Base-by-base conservation (phyloP, 2,797 vertebrate species). In the Spea hammondii region DNA sequence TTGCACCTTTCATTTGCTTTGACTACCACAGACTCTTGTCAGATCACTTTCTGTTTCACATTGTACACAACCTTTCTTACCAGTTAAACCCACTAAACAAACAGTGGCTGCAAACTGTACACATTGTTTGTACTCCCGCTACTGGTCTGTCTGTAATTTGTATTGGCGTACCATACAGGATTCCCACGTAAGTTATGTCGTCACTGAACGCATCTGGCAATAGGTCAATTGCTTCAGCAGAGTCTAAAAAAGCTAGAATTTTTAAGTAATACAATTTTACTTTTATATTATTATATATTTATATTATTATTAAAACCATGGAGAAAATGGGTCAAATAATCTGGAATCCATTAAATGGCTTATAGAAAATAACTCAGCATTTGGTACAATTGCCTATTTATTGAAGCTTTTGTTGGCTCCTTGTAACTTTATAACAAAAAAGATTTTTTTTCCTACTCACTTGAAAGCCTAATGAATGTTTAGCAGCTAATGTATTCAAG, bases 21-120 rank as follows among this genome's bases (percentile, higher is more conserved):
- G 1, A 8, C 69, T 65, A 47, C 49, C 53, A 59, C 59, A 53
- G 65, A 14, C 12, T 44, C 55, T 32, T 64, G 14, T 46, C 17
- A 9, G 5, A 4, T 57, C 49, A 32, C 54, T 60, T 78, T 66
- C 45, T 65, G 32, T 73, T 67, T 79, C 47, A 49, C 49, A 45
- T 72, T 55, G 64, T 66, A 11, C 17, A 72, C 66, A 59, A 6
- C 48, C 71, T 70, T 59, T 54, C 14, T 5, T 65, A 51, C 57
- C 51, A 68, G 71, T 62, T 32, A 73, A 79, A 79, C 77, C 70
- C 65, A 79, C 47, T 67, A 79, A 67, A 12, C 72, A 79, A 74
- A 74, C 62, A 69, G 49, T 55, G 10, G 55, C 45, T 60, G 44
- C 50, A 46, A 62, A 72, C 45, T 54, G 70, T 46, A 7, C 45